Evolutionary conservation across 2,888 invertebrate genomes (phyloP).

Genomic region (Diplazon laetatorius): DNA sequence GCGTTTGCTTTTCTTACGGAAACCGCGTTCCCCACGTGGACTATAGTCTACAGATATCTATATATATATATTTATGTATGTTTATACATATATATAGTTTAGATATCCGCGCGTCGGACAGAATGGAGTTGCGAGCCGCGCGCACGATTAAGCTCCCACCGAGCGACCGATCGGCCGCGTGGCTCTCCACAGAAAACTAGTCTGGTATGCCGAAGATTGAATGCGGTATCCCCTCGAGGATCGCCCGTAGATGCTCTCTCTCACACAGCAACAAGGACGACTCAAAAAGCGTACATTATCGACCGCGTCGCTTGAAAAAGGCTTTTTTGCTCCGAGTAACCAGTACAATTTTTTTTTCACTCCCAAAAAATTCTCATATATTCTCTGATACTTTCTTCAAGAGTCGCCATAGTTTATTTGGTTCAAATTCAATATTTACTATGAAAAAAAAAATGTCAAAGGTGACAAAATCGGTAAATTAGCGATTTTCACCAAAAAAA

Average conservation of each 20-base stretch:
- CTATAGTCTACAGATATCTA: background rate
- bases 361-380: no score
- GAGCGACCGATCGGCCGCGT: constrained; percentile 22
- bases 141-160: constrained; percentile 36
- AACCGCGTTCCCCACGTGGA: constrained; percentile 46
- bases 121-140: constrained; percentile 11
- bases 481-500: no score
- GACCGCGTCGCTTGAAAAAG: no score
- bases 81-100: background rate
- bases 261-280: constrained; percentile 37
- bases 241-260: constrained; percentile 39
- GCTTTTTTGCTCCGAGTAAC: no score
- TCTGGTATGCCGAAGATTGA: constrained; percentile 59
- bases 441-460: no score
- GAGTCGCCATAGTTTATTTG: no score
- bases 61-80: no score
- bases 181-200: constrained; percentile 50
- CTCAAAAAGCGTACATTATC: no score
- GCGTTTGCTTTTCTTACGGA: constrained; percentile 54
- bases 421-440: no score
- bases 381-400: no score
- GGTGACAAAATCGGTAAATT: no score
- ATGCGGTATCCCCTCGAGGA: constrained; percentile 59
- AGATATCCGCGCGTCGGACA: background rate
- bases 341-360: no score